These are phyloP conservation scores for Lamprotornis superbus DNA, from an alignment of 2,113 vertebrate genomes.

Conservation along the genomic window DNA sequence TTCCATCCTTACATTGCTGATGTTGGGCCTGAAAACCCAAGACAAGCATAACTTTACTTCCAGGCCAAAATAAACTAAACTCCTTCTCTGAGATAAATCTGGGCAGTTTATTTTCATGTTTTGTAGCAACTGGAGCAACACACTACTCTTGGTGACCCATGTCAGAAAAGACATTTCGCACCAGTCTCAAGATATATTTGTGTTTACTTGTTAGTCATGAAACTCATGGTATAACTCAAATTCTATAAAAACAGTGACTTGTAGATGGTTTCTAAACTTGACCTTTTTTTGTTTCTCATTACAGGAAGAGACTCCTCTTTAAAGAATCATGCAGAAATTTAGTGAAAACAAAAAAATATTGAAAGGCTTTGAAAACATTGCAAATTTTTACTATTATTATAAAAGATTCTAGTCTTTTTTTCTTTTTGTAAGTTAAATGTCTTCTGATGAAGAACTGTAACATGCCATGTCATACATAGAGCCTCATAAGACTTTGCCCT, in stretches of 20 bases:
- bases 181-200: background rate
- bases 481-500: background rate
- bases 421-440: background rate
- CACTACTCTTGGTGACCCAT: background rate
- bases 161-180: background rate
- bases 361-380: background rate
- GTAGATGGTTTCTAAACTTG: background rate
- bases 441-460: background rate
- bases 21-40: background rate
- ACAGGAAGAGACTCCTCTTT: background rate
- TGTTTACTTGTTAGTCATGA: background rate
- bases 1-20: background rate
- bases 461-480: background rate
- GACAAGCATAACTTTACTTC: background rate
- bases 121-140: background rate
- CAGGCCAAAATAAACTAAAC: background rate
- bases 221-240: background rate
- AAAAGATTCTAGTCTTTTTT: background rate
- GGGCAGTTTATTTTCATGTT: background rate
- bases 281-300: background rate
- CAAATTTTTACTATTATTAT: background rate
- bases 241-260: background rate
- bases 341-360: background rate
- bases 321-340: background rate
- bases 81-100: background rate